These are phyloP conservation scores for Aramus guarauna DNA, from an alignment of 2,113 vertebrate species.

Conservation along the genomic window DNA sequence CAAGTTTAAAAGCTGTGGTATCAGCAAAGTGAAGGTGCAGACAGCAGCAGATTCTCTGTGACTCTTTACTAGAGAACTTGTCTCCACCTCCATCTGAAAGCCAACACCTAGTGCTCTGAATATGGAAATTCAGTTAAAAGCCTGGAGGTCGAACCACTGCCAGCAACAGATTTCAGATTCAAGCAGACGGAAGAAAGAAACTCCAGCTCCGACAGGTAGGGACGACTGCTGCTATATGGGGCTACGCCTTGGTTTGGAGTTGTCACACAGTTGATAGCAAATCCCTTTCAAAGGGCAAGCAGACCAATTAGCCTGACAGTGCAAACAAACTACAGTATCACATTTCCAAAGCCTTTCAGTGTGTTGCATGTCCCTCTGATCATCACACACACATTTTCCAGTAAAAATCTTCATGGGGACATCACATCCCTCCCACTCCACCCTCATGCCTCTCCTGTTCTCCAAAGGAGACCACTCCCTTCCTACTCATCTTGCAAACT, in stretches of 20 bases:
- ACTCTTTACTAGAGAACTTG: neutral
- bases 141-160: neutral
- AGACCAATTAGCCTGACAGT: neutral
- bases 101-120: neutral
- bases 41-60: slow-evolving; percentile 22
- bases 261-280: neutral
- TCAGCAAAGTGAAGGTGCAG: neutral
- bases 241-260: neutral
- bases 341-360: neutral
- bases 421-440: neutral
- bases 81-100: neutral
- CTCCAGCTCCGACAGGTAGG: neutral
- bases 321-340: neutral
- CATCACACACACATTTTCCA: neutral
- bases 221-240: neutral
- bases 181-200: neutral
- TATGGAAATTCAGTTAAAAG: neutral
- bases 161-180: neutral
- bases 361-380: neutral
- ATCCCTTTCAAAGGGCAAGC: neutral
- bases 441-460: neutral
- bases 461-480: neutral
- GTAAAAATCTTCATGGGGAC: neutral
- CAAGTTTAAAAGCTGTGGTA: neutral
- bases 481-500: neutral